Conservation (phyloP, 2,888 invertebrate species). For the Bedellia somnulentella region DNA sequence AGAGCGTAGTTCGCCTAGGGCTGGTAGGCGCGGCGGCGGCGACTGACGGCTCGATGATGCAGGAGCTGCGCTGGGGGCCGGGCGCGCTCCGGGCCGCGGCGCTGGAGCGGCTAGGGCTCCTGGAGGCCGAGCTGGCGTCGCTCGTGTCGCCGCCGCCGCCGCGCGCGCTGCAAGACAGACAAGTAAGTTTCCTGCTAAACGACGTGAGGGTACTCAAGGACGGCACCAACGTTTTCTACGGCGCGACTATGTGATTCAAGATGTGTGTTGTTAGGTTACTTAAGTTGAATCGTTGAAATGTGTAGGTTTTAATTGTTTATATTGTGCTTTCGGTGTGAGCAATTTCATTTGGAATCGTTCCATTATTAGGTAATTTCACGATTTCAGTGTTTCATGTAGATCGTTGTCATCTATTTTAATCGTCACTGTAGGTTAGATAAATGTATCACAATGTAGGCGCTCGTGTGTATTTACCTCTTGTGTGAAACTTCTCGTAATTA, state of each 20-base stretch:
- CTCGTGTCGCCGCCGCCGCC: conserved; percentile 47
- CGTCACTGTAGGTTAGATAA: conserved; percentile 39
- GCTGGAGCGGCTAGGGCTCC: conserved; percentile 78
- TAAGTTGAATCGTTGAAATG: no score
- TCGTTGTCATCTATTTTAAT: conserved; percentile 3
- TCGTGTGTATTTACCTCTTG: conserved; percentile 35
- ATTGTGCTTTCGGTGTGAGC: conserved; percentile 54
- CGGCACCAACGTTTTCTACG: conserved; percentile 52
- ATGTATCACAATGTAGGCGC: conserved; percentile 60
- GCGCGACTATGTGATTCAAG: no score
- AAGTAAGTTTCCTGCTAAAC: conserved; percentile 85
- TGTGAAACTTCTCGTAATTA: no score
- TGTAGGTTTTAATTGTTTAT: conserved; percentile 36
- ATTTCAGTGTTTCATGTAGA: background rate
- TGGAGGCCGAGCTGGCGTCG: conserved; percentile 74
- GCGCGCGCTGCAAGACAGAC: conserved; percentile 64
- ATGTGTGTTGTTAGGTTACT: no score
- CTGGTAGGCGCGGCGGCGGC: conserved; percentile 44
- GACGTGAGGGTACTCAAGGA: conserved; percentile 77
- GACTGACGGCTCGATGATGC: conserved; percentile 68
- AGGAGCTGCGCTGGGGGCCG: conserved; percentile 66
- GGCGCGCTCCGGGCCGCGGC: conserved; percentile 83
- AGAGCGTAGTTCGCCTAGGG: no score
- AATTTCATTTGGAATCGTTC: background rate
- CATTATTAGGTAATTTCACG: background rate